phyloP scores from a whole-genome alignment of 2,888 invertebrate genomes.

The Volucella zonaria region DNA sequence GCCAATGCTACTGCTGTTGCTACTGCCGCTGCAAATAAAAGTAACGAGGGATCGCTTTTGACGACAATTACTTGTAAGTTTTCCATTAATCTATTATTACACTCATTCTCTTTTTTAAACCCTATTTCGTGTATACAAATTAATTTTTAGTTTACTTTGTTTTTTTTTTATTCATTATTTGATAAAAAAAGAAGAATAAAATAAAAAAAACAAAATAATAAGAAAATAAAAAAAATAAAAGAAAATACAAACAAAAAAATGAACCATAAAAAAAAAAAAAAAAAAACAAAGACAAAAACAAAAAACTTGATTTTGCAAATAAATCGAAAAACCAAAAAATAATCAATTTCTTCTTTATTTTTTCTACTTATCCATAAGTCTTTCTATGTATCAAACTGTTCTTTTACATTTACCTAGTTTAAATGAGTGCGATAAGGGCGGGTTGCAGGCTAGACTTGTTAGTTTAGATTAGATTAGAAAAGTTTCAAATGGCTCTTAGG shows the following conservation, averaged over 20 bases:
- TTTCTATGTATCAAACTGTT: not conserved
- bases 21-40: slow-evolving; percentile 33
- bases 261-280: slow-evolving; percentile 20
- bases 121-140: slow-evolving; percentile 66
- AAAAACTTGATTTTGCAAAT: slow-evolving; percentile 67
- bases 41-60: slow-evolving; percentile 77
- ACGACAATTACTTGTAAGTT: slow-evolving; percentile 83
- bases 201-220: slow-evolving; percentile 74
- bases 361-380: slow-evolving; percentile 48
- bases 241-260: slow-evolving; percentile 15
- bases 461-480: too few species aligned
- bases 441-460: not conserved
- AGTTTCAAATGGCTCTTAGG: too few species aligned
- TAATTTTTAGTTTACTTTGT: slow-evolving; percentile 58
- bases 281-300: slow-evolving; percentile 7
- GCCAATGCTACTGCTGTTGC: slow-evolving; percentile 21
- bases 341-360: slow-evolving; percentile 65
- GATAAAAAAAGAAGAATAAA: slow-evolving; percentile 77
- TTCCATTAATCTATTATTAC: slow-evolving; percentile 75
- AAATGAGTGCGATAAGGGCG: not conserved
- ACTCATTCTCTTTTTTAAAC: slow-evolving; percentile 59
- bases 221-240: slow-evolving; percentile 37
- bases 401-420: not conserved
- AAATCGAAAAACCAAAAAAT: slow-evolving; percentile 68
- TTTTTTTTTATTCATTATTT: slow-evolving; percentile 52